Evolutionary conservation across 2,888 invertebrate species (phyloP).

Genomic region (Lochmaea capreae): DNA sequence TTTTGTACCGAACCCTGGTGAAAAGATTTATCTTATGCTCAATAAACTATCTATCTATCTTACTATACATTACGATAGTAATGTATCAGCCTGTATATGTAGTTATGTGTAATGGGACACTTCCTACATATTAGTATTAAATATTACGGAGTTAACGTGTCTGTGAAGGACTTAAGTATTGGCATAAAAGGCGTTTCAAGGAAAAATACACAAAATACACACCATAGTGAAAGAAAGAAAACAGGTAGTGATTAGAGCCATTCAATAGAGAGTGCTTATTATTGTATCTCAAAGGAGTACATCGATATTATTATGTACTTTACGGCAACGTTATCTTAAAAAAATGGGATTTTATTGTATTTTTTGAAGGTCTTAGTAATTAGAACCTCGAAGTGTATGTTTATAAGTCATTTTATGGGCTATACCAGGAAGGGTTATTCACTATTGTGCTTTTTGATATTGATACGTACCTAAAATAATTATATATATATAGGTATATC

Average conservation of each 20-base stretch:
- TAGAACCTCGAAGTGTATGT: slow-evolving; percentile 49
- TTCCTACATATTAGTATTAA: not conserved
- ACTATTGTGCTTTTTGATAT: slow-evolving; percentile 43
- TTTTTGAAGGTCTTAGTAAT: slow-evolving; percentile 48
- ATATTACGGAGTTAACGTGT: not conserved
- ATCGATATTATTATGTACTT: slow-evolving; percentile 33
- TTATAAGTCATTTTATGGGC: slow-evolving; percentile 46
- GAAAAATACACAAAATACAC: slow-evolving; percentile 5
- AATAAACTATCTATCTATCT: too few relatives aligned
- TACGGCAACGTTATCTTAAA: slow-evolving; percentile 27
- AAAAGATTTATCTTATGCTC: too few relatives aligned
- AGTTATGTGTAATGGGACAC: not conserved
- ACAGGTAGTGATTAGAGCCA: slow-evolving; percentile 56
- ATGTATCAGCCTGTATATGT: not conserved
- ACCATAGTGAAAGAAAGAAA: slow-evolving; percentile 5
- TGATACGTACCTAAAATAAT: slow-evolving; percentile 48
- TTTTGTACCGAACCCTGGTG: too few relatives aligned
- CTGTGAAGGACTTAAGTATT: not conserved
- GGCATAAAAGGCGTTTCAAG: not conserved
- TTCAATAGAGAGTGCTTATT: slow-evolving; percentile 56
- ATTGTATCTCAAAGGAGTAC: slow-evolving; percentile 38
- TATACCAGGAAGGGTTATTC: slow-evolving; percentile 40
- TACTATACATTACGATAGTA: not conserved
- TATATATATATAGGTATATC: slow-evolving; percentile 41
- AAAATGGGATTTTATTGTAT: slow-evolving; percentile 47